Evolutionary conservation across 2,797 vertebrate genomes (phyloP).

Genomic region (Furcifer pardalis): DNA sequence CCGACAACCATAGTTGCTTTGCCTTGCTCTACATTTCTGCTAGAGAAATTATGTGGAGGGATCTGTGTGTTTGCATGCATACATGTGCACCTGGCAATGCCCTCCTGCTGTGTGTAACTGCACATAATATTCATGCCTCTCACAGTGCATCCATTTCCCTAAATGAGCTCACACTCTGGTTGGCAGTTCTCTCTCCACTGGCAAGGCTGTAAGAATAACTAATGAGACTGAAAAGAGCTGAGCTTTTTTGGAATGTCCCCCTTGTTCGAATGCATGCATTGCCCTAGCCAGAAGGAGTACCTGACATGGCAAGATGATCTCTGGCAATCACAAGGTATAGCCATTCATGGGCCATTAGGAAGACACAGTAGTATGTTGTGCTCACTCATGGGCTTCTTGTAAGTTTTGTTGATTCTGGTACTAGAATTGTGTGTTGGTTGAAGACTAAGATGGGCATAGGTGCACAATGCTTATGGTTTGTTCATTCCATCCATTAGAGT

Average conservation of each 20-base stretch:
- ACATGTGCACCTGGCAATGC: slow-evolving; percentile 1
- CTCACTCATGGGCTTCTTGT: not conserved
- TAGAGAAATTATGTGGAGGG: not conserved
- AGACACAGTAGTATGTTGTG: not conserved
- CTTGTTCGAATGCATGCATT: not conserved
- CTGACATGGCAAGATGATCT: not conserved
- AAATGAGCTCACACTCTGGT: slow-evolving; percentile 22
- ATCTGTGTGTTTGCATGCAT: not conserved
- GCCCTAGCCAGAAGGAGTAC: not conserved
- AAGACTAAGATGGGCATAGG: not conserved
- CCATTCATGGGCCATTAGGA: fast-evolving
- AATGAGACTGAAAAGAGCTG: slow-evolving; percentile 2
- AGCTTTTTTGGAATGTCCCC: not conserved
- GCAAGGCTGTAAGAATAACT: slow-evolving; percentile 30
- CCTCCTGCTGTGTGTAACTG: slow-evolving; percentile 22
- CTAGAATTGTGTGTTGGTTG: not conserved
- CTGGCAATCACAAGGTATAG: not conserved
- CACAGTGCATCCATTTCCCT: slow-evolving; percentile 18
- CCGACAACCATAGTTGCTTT: not conserved
- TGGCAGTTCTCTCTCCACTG: slow-evolving; percentile 16
- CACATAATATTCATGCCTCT: slow-evolving; percentile 26
- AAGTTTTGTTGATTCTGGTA: not conserved
- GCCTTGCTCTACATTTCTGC: not conserved
- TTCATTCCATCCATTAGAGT: no score
- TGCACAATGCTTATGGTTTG: not conserved